phyloP scores from a whole-genome alignment of 2,113 vertebrate species.

The Mobula hypostoma region DNA sequence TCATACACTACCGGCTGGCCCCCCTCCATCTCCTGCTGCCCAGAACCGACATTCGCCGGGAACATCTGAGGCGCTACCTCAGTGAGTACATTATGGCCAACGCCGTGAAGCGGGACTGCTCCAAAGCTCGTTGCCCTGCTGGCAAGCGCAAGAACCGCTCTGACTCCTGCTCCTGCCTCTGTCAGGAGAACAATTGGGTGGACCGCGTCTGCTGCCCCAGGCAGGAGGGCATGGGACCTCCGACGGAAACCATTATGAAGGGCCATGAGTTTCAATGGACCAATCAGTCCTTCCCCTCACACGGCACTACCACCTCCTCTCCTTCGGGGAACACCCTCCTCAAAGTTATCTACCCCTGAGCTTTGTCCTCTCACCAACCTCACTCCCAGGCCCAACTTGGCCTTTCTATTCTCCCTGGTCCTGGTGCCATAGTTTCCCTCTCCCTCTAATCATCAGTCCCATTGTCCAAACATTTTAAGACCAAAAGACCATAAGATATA shows the following conservation, averaged over 20 bases:
- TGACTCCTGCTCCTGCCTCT: constrained; percentile 9
- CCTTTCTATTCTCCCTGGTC: too few species aligned
- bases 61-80: constrained; percentile 40
- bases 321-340: too few species aligned
- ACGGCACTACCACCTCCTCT: too few species aligned
- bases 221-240: constrained; percentile 51
- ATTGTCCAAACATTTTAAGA: too few species aligned
- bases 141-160: constrained; percentile 29
- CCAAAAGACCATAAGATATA: too few species aligned
- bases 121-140: neutral
- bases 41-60: constrained; percentile 45
- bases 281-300: too few species aligned
- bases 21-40: constrained; percentile 58
- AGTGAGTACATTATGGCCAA: constrained; percentile 52
- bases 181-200: constrained; percentile 40
- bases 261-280: constrained; percentile 38
- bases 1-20: constrained; percentile 58
- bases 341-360: too few species aligned
- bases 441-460: too few species aligned
- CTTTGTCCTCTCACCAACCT: too few species aligned
- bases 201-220: constrained; percentile 63
- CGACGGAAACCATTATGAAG: constrained; percentile 51
- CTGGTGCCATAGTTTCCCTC: too few species aligned
- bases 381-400: too few species aligned
- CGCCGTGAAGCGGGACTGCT: constrained; percentile 50